Conservation (phyloP, 2,888 invertebrate genomes). For the Ennomos erosarius region DNA sequence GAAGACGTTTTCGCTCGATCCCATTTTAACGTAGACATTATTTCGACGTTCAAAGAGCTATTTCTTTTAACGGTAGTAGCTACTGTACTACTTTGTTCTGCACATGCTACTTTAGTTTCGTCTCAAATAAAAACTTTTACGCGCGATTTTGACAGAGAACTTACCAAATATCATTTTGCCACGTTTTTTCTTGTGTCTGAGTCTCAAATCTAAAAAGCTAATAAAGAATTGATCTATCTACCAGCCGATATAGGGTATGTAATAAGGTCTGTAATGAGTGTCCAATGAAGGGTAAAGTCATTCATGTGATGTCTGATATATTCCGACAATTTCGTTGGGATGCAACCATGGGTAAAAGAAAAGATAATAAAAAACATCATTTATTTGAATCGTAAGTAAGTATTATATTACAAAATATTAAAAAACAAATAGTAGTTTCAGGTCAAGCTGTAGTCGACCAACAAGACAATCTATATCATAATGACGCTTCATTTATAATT, state of each 20-base stretch:
- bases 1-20: conserved; percentile 8
- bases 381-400: too few species aligned
- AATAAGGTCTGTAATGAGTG: conserved; percentile 26
- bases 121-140: background rate
- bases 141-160: background rate
- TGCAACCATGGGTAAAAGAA: too few species aligned
- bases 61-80: conserved; percentile 9
- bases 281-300: conserved; percentile 64
- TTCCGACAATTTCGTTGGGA: conserved; percentile 18
- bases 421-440: too few species aligned
- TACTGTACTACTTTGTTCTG: background rate
- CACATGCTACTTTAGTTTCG: background rate
- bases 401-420: too few species aligned
- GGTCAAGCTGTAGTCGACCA: too few species aligned
- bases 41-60: conserved; percentile 7
- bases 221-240: conserved; percentile 21
- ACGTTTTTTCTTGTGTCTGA: conserved; percentile 30
- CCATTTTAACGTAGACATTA: conserved; percentile 8
- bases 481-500: too few species aligned
- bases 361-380: too few species aligned
- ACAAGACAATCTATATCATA: too few species aligned
- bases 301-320: conserved; percentile 66
- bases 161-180: background rate
- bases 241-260: conserved; percentile 20
- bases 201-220: conserved; percentile 46